Conservation (phyloP, 2,888 invertebrate genomes). For the Argyra leucocephala region DNA sequence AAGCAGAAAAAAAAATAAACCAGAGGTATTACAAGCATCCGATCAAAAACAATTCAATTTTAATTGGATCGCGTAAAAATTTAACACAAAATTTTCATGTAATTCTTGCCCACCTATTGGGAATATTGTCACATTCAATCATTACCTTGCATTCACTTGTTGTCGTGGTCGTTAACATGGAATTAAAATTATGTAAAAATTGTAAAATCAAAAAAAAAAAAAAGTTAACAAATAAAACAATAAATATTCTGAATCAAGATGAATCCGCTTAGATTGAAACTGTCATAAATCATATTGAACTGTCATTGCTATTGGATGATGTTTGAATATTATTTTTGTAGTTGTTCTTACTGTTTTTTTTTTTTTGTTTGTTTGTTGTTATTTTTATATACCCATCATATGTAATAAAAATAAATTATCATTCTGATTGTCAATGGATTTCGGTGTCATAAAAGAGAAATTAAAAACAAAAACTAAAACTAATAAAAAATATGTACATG, state of each 20-base stretch:
- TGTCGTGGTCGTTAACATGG: not conserved
- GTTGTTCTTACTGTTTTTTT: too few relatives aligned
- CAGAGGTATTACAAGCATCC: not conserved
- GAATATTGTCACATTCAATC: not conserved
- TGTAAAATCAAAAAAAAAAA: not conserved
- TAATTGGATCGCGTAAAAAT: not conserved
- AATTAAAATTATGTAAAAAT: not conserved
- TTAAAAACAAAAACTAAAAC: not conserved
- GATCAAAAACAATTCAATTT: not conserved
- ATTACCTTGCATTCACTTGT: not conserved
- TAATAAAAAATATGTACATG: too few relatives aligned
- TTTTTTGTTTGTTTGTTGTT: not conserved
- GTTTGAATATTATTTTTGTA: too few relatives aligned
- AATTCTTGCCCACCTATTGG: conserved; percentile 6
- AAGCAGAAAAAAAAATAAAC: too few relatives aligned
- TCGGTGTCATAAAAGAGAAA: conserved; percentile 6
- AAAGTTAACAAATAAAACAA: not conserved
- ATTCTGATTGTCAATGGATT: not conserved
- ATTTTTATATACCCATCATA: not conserved
- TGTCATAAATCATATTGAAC: not conserved
- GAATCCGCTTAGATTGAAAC: not conserved
- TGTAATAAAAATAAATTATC: not conserved
- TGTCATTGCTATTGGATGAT: too few relatives aligned
- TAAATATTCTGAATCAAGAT: not conserved
- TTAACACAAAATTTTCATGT: not conserved